Conservation (phyloP, 1,140 invertebrate species). For the Sesamia nonagrioides region DNA sequence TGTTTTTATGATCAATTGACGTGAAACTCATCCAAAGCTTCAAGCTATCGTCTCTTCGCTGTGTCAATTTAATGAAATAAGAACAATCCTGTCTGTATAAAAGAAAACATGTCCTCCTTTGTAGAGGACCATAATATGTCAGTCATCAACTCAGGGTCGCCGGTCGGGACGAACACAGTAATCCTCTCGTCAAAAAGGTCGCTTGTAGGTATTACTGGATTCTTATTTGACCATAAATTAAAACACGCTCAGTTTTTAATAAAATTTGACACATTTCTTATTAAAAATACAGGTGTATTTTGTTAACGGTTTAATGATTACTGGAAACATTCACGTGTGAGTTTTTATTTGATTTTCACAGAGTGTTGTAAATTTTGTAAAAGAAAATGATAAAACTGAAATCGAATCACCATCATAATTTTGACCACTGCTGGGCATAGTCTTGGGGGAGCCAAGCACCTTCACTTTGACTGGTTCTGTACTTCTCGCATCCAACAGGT, state of each 20-base stretch:
- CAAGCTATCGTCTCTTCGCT: no score
- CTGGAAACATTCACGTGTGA: neutral
- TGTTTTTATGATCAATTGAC: no score
- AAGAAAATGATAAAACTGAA: no score
- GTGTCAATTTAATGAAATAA: no score
- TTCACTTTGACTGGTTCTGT: no score
- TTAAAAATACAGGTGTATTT: neutral
- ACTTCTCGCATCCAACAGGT: no score
- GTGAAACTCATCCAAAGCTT: no score
- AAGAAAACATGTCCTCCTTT: neutral
- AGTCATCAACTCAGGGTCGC: neutral
- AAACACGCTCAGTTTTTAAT: conserved; percentile 13
- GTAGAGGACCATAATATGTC: neutral
- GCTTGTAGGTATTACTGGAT: conserved; percentile 16
- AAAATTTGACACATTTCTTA: conserved; percentile 20
- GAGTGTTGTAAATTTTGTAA: no score
- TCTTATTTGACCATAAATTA: conserved; percentile 20
- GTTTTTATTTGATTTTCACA: neutral
- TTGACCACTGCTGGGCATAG: no score
- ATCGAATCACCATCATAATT: no score
- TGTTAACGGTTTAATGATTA: neutral
- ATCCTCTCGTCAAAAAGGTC: conserved; percentile 18
- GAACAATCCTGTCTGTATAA: no score
- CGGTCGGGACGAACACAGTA: neutral
- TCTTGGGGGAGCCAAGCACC: no score